Percentiles rank a stretch among this genome's conserved stretches.
Evolutionary conservation across 2,113 vertebrate species (phyloP).

Genomic region (Campylomormyrus numenius): DNA sequence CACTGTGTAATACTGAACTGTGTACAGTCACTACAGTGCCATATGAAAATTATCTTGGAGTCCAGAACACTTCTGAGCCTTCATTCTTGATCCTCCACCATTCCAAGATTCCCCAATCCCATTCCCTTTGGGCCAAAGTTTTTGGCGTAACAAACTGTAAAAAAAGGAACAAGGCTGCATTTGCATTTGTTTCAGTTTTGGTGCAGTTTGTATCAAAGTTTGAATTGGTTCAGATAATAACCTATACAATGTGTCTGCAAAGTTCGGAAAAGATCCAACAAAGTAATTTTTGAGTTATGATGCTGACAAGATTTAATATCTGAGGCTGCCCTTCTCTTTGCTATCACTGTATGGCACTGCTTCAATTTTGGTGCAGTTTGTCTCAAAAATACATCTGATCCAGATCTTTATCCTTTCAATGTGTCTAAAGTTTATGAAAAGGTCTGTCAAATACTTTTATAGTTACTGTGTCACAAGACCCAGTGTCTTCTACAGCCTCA

Average conservation of each 20-base stretch:
- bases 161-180: slow-evolving; percentile 3
- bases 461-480: too few relatives aligned
- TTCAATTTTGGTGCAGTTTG: neutral
- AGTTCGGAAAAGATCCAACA: neutral
- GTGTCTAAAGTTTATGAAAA: neutral
- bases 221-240: neutral
- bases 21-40: neutral
- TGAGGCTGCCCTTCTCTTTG: neutral
- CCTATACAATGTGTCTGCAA: neutral
- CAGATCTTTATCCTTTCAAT: neutral
- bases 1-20: neutral
- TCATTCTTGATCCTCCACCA: slow-evolving; percentile 70
- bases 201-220: neutral
- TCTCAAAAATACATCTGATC: neutral
- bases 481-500: too few relatives aligned
- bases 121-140: slow-evolving; percentile 93
- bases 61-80: neutral
- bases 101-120: slow-evolving; percentile 82
- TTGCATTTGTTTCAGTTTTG: neutral
- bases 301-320: neutral
- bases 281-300: neutral
- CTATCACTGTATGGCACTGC: neutral
- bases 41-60: neutral
- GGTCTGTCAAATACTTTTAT: too few relatives aligned
- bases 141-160: slow-evolving; percentile 88